Conservation (phyloP, 2,797 vertebrate species). For the Cuniculus paca region DNA sequence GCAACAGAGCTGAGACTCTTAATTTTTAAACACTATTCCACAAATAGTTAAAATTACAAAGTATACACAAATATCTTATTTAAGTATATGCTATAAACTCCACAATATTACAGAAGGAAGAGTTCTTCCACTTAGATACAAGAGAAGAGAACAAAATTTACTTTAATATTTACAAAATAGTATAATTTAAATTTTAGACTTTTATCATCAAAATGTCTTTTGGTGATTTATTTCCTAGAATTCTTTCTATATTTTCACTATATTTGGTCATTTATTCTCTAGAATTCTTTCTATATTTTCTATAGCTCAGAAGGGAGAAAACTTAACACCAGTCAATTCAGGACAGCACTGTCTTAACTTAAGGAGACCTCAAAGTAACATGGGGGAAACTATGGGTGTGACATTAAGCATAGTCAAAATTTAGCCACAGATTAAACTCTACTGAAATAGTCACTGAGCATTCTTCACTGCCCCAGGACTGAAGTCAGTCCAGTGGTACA, state of each 20-base stretch:
- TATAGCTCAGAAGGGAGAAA: not conserved
- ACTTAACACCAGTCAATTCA: not conserved
- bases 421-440: not conserved
- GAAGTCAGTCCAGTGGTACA: not conserved
- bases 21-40: not conserved
- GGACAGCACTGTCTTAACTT: not conserved
- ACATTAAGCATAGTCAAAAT: not conserved
- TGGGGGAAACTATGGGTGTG: not conserved
- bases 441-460: not conserved
- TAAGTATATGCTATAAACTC: not conserved
- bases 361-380: not conserved
- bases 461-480: not conserved
- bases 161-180: slow-evolving; percentile 53
- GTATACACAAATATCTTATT: not conserved
- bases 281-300: not conserved
- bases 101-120: not conserved
- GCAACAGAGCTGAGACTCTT: not conserved
- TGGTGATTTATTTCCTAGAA: slow-evolving; percentile 26
- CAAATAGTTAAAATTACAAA: slow-evolving; percentile 7
- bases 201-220: not conserved
- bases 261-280: slow-evolving; percentile 10
- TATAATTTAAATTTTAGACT: slow-evolving; percentile 56
- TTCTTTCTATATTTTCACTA: not conserved
- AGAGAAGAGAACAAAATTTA: not conserved
- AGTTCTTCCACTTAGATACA: not conserved